Percentiles rank a stretch among this genome's conserved stretches.
Conservation (phyloP, 2,888 invertebrate species). For the Eumacrocentrus americanus region DNA sequence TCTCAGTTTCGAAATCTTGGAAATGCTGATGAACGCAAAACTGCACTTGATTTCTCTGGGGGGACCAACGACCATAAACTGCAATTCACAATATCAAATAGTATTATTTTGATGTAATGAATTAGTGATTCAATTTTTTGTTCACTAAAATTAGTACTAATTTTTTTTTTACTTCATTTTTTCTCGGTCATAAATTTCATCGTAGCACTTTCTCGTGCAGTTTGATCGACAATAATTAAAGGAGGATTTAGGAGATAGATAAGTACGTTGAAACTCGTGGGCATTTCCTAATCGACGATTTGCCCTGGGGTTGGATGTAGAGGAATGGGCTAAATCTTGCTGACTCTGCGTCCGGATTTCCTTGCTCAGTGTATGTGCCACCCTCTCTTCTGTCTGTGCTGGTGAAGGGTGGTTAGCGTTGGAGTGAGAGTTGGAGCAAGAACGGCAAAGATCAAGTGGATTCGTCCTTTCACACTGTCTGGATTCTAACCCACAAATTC, state of each 20-base stretch:
- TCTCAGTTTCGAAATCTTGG: conserved; percentile 11
- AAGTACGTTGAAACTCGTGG: conserved; percentile 31
- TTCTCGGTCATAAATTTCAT: too few relatives aligned
- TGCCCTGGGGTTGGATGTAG: conserved; percentile 5
- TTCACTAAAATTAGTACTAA: too few relatives aligned
- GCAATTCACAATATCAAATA: too few relatives aligned
- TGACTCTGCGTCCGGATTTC: conserved; percentile 40
- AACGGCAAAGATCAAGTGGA: conserved; percentile 25
- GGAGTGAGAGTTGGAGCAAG: conserved; percentile 19
- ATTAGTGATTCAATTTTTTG: too few relatives aligned
- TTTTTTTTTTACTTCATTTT: too few relatives aligned
- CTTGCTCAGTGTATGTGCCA: conserved; percentile 16
- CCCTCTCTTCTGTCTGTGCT: neutral
- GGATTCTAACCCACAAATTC: conserved; percentile 1
- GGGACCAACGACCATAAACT: too few relatives aligned
- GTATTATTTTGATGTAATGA: too few relatives aligned
- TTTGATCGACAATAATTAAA: conserved; percentile 48
- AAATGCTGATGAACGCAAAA: neutral
- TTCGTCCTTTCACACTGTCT: conserved; percentile 23
- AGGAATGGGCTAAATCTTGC: conserved; percentile 35
- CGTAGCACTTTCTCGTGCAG: conserved; percentile 29
- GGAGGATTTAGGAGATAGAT: conserved; percentile 19
- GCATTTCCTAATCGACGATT: conserved; percentile 25
- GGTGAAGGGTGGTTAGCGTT: neutral
- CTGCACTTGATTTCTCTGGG: neutral